phyloP scores from a whole-genome alignment of 2,797 vertebrate genomes.

The Cossypha polioptera region DNA sequence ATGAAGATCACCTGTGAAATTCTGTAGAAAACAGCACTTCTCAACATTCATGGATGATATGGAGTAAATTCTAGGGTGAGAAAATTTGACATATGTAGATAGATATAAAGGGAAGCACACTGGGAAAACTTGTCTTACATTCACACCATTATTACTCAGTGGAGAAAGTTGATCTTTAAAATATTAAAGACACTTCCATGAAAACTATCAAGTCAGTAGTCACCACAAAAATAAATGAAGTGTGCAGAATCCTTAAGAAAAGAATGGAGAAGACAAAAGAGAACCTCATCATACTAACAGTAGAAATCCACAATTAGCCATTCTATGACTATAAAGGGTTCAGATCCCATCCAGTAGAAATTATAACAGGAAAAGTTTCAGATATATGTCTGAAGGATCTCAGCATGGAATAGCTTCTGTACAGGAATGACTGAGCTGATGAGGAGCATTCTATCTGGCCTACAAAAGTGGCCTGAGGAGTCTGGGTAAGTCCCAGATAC shows the following conservation, averaged over 20 bases:
- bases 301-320: not conserved
- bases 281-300: not conserved
- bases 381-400: not conserved
- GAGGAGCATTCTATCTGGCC: not conserved
- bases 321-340: not conserved
- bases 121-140: not conserved
- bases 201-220: not conserved
- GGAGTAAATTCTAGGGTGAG: not conserved
- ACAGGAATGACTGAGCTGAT: not conserved
- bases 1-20: not conserved
- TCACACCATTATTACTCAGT: not conserved
- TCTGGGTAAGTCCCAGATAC: not conserved
- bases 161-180: not conserved
- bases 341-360: not conserved
- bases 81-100: not conserved
- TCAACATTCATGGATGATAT: not conserved
- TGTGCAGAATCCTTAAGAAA: not conserved
- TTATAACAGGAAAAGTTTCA: not conserved
- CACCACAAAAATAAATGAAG: not conserved
- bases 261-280: not conserved
- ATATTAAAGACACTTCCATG: not conserved
- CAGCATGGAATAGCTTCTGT: not conserved
- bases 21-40: not conserved
- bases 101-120: not conserved
- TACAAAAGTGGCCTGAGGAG: not conserved